Evolutionary conservation across 2,797 vertebrate genomes (phyloP), one percentile per base, ranked within the genome.

Genomic region (Tenualosa thibaudeaui): DNA sequence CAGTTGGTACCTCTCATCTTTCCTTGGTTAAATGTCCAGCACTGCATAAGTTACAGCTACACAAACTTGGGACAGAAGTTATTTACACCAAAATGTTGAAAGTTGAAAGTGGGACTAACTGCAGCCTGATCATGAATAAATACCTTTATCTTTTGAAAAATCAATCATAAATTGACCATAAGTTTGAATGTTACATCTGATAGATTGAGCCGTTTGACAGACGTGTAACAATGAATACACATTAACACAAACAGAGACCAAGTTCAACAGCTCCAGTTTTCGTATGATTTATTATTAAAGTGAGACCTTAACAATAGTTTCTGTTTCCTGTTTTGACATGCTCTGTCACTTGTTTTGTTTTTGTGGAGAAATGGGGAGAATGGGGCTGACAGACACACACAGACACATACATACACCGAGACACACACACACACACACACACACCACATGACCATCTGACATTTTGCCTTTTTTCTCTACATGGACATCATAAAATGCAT

Each of bases 201-300:
- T 54, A 43, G 0, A 12, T 75, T 40, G 5, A 43, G 17, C 68
- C 40, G 46, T 49, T 49, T 49, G 46, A 49, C 4, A 49, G 7
- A 49, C 7, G 7, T 75, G 17, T 2, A 82, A 85, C n/a, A 9
- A 19, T 83, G 31, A 46, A n/a, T 22, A 31, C 26, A 37, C 43
- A 71, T 31, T 31, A n/a, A 54, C 43, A 81, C 82, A 81, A 24
- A 58, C 40, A 83, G 51, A 40, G 62, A 82, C 26, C 37, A 84
- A 81, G 13, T 50, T 62, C 37, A 75, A 81, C 51, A 75, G 31
- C 56, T 75, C 83, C 51, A 43, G 81, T 86, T 90, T 86, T 78
- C 87, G 58, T 88, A 89, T 89, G 85, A 87, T 90, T 90, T 90
- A 91, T 90, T 90, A 91, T 88, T 89, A 89, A 90, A 89, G 86